phyloP scores from a whole-genome alignment of 2,797 vertebrate genomes.

The Ptychobarbus kaznakovi region DNA sequence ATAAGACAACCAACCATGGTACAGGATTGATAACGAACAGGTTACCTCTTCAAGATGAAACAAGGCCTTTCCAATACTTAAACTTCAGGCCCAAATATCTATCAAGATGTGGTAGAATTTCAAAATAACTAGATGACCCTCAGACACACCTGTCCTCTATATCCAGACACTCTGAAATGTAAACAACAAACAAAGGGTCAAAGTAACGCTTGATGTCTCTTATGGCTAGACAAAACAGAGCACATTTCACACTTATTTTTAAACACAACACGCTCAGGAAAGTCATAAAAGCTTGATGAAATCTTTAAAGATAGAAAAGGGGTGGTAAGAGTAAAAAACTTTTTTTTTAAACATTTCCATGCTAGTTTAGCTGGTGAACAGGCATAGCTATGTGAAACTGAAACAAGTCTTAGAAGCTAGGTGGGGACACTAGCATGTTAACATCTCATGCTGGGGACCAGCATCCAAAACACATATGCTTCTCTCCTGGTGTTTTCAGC shows the following conservation, averaged over 20 bases:
- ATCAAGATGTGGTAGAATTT: neutral
- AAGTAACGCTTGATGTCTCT: slow-evolving; percentile 8
- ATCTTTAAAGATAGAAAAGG: neutral
- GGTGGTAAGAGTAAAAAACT: neutral
- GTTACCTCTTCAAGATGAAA: neutral
- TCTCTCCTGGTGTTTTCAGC: slow-evolving; percentile 62
- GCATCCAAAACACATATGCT: slow-evolving; percentile 65
- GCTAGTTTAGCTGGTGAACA: neutral
- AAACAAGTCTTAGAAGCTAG: slow-evolving; percentile 3
- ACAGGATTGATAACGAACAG: neutral
- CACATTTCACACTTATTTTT: slow-evolving; percentile 63
- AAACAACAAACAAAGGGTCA: slow-evolving; percentile 1
- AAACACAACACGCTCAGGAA: neutral
- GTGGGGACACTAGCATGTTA: slow-evolving; percentile 11
- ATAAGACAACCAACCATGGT: neutral
- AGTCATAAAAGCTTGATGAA: slow-evolving; percentile 17
- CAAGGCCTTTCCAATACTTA: neutral
- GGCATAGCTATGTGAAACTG: neutral
- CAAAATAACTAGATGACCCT: neutral
- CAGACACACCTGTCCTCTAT: neutral
- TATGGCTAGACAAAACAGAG: slow-evolving; percentile 5
- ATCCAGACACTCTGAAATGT: neutral
- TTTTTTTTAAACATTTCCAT: neutral
- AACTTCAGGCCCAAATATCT: neutral
- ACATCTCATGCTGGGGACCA: slow-evolving; percentile 38